These are phyloP conservation scores for Adela reaumurella DNA, from an alignment of 2,888 invertebrate species.

Conservation along the genomic window DNA sequence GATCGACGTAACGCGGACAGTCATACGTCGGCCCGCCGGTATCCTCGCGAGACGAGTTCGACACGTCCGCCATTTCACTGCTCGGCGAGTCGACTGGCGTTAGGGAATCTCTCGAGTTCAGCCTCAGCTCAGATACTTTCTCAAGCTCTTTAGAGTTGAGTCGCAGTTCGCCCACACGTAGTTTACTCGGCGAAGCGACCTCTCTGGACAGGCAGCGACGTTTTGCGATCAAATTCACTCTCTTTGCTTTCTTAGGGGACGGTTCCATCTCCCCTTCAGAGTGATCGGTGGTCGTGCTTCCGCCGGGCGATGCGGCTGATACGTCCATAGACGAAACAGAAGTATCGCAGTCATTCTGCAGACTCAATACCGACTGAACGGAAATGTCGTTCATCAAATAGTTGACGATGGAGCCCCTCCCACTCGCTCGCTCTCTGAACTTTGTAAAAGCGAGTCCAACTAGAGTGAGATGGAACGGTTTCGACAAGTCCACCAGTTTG, in stretches of 20 bases:
- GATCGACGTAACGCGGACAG: constrained; percentile 66
- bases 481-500: constrained; percentile 66
- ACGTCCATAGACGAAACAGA: constrained; percentile 46
- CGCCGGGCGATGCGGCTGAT: constrained; percentile 36
- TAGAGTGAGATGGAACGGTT: constrained; percentile 76
- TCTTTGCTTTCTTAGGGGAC: constrained; percentile 68
- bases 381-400: constrained; percentile 74
- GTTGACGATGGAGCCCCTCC: constrained; percentile 69
- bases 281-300: constrained; percentile 54
- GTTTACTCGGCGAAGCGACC: constrained; percentile 66
- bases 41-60: constrained; percentile 38
- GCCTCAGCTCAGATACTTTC: constrained; percentile 45
- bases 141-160: constrained; percentile 63
- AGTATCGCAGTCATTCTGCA: constrained; percentile 56
- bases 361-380: constrained; percentile 70
- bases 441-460: constrained; percentile 80
- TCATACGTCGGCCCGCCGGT: constrained; percentile 37
- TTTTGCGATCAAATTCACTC: constrained; percentile 49
- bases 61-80: constrained; percentile 42
- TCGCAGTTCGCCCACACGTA: constrained; percentile 64
- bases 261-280: constrained; percentile 70
- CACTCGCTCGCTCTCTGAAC: constrained; percentile 68
- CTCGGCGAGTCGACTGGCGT: constrained; percentile 28
- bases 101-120: constrained; percentile 43
- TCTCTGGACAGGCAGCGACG: constrained; percentile 43